Percentiles rank a stretch among this genome's conserved stretches.
Conservation (phyloP, 2,113 vertebrate species). For the Numenius arquata region DNA sequence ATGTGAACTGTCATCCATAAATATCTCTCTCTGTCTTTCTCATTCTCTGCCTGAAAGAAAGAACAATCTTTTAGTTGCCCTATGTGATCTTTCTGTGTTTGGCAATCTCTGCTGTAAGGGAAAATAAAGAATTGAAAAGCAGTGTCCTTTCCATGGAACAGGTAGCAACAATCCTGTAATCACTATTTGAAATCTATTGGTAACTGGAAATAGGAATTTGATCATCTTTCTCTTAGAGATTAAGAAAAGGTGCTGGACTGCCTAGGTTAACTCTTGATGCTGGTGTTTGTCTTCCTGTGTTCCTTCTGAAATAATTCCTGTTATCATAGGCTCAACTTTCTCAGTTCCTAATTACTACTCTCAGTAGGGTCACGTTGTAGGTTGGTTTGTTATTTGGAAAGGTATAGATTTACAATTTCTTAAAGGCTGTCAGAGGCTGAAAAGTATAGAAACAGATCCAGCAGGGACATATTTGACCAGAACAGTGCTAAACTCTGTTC, state of each 20-base stretch:
- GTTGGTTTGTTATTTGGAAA: not conserved
- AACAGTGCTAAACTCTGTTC: not conserved
- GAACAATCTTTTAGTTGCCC: not conserved
- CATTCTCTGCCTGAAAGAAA: not conserved
- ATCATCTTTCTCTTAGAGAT: not conserved
- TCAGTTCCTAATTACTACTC: not conserved
- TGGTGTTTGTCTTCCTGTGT: not conserved
- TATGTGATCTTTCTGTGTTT: not conserved
- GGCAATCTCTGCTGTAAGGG: not conserved
- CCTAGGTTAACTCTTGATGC: not conserved
- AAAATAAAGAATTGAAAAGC: not conserved
- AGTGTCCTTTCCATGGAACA: not conserved
- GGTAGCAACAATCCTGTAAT: not conserved
- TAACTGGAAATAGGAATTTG: not conserved
- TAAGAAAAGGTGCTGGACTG: not conserved
- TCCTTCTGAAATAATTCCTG: not conserved
- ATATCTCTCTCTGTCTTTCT: not conserved
- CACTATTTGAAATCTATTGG: not conserved
- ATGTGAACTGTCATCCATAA: not conserved
- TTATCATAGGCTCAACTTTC: not conserved
- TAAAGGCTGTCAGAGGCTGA: not conserved
- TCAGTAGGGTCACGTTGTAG: not conserved
- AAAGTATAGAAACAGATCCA: not conserved
- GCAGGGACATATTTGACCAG: not conserved
- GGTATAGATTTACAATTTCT: not conserved